phyloP scores from a whole-genome alignment of 1,140 invertebrate genomes.

The Philaenus spumarius region DNA sequence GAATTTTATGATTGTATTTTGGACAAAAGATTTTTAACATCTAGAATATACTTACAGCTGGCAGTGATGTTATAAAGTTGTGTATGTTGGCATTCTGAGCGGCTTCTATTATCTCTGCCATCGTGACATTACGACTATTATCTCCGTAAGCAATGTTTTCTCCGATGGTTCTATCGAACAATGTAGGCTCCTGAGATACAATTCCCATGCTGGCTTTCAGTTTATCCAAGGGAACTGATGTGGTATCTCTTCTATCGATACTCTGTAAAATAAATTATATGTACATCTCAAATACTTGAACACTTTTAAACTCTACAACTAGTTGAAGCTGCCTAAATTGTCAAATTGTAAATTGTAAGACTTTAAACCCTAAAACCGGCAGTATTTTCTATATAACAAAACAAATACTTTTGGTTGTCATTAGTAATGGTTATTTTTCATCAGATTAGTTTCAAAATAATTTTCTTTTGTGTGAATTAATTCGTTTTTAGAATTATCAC shows the following conservation, averaged over 20 bases:
- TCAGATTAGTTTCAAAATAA: too few relatives aligned
- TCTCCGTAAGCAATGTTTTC: slow-evolving; percentile 72
- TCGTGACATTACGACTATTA: slow-evolving; percentile 44
- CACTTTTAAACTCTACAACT: too few relatives aligned
- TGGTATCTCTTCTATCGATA: neutral
- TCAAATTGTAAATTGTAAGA: neutral
- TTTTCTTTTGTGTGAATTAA: too few relatives aligned
- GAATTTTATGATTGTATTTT: too few relatives aligned
- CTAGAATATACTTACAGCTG: slow-evolving; percentile 46
- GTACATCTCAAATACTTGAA: too few relatives aligned
- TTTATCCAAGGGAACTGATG: slow-evolving; percentile 55
- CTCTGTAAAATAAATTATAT: slow-evolving; percentile 7
- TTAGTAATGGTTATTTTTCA: too few relatives aligned
- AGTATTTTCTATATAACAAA: too few relatives aligned
- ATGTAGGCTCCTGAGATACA: slow-evolving; percentile 71
- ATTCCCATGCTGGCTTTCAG: slow-evolving; percentile 61
- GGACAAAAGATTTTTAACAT: too few relatives aligned
- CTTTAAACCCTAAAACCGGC: neutral
- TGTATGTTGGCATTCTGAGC: slow-evolving; percentile 70
- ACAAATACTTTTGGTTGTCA: too few relatives aligned
- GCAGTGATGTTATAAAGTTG: slow-evolving; percentile 66
- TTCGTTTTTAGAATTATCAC: too few relatives aligned
- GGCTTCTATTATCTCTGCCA: slow-evolving; percentile 53
- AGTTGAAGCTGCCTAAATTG: too few relatives aligned
- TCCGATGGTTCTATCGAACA: slow-evolving; percentile 64